Evolutionary conservation across 2,888 invertebrate species (phyloP).

Genomic region (Dolichopus griseipennis): DNA sequence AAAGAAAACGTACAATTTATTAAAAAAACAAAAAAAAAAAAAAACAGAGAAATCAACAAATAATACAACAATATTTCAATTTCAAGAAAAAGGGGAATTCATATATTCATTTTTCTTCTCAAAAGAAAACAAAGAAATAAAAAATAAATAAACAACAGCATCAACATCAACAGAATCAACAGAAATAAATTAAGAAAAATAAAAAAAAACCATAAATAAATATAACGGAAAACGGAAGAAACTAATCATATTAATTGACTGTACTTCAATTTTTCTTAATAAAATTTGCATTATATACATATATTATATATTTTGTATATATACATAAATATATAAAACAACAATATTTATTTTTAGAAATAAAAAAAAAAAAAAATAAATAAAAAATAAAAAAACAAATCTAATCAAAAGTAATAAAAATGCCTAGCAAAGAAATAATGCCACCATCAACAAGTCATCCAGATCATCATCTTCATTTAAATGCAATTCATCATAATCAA

Average conservation of each 20-base stretch:
- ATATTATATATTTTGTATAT: too few species aligned
- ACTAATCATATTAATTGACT: neutral
- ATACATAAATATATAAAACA: too few species aligned
- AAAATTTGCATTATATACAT: too few species aligned
- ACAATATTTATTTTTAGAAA: too few species aligned
- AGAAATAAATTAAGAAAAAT: too few species aligned
- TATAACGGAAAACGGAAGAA: too few species aligned
- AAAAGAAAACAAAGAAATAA: neutral
- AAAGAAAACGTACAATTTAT: neutral
- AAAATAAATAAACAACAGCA: neutral
- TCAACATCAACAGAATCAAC: neutral
- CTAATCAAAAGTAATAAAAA: neutral
- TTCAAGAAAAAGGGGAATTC: neutral
- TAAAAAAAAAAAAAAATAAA: too few species aligned
- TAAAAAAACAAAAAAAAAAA: slow-evolving; percentile 4
- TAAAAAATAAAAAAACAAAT: too few species aligned
- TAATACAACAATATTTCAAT: neutral
- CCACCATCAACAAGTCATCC: neutral
- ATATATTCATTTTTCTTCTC: neutral
- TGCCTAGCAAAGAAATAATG: slow-evolving; percentile 1
- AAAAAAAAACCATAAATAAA: too few species aligned
- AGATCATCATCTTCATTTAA: neutral
- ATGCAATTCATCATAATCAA: neutral
- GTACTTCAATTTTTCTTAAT: too few species aligned
- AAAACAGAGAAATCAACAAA: neutral